Evolutionary conservation across 2,113 vertebrate genomes (phyloP).

Genomic region (Microcebus lehilahytsara): DNA sequence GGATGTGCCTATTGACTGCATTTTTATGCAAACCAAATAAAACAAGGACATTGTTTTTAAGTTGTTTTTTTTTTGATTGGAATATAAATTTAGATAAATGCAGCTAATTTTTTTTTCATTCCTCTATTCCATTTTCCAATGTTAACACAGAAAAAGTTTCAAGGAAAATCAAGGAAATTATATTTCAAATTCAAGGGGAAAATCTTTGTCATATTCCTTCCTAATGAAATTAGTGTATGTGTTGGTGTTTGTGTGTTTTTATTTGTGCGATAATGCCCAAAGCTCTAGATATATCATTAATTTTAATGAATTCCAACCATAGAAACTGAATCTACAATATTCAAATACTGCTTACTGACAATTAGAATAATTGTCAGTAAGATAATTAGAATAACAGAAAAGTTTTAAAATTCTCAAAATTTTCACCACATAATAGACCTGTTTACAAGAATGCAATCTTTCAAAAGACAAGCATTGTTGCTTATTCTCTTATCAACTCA

Average conservation of each 20-base stretch:
- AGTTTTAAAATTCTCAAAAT: background rate
- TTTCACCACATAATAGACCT: background rate
- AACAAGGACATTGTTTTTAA: background rate
- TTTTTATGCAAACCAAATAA: background rate
- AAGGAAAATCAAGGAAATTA: background rate
- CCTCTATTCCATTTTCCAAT: background rate
- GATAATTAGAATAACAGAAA: background rate
- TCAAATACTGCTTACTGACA: background rate
- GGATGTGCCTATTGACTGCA: background rate
- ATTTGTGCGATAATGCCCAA: background rate
- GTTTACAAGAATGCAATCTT: background rate
- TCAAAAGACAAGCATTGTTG: background rate
- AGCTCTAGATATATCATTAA: background rate
- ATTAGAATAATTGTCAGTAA: background rate
- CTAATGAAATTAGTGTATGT: background rate
- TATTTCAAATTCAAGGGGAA: background rate
- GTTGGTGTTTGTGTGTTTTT: background rate
- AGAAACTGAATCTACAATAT: background rate
- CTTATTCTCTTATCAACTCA: background rate
- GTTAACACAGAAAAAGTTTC: background rate
- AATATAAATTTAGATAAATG: background rate
- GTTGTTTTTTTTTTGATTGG: background rate
- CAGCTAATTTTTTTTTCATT: background rate
- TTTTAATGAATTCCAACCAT: background rate
- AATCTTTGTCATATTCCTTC: background rate